phyloP scores from a whole-genome alignment of 2,888 invertebrate genomes.

The Strigamia crassipes region DNA sequence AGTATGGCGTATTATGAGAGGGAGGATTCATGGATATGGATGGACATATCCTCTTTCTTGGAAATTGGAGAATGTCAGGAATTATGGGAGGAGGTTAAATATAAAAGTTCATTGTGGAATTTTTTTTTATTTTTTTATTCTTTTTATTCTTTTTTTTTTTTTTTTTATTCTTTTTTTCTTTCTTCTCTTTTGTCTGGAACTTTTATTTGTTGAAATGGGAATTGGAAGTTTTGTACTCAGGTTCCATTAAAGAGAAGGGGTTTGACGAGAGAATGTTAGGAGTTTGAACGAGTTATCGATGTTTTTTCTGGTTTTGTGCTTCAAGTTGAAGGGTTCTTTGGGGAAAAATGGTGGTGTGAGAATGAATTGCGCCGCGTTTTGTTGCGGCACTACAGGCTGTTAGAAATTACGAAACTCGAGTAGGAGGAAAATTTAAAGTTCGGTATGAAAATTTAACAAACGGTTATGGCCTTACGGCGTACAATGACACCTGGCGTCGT shows the following conservation, averaged over 20 bases:
- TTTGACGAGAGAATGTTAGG: neutral
- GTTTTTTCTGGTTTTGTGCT: neutral
- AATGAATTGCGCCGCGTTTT: too few species aligned
- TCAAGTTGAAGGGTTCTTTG: neutral
- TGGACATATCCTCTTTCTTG: conserved; percentile 30
- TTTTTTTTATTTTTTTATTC: too few species aligned
- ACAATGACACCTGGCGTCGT: too few species aligned
- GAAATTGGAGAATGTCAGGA: conserved; percentile 30
- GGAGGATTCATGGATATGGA: conserved; percentile 30
- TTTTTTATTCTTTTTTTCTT: neutral
- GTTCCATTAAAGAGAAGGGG: conserved; percentile 13
- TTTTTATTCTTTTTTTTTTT: neutral
- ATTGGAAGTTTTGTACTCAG: conserved; percentile 18
- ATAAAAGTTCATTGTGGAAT: conserved; percentile 25
- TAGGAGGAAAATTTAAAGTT: too few species aligned
- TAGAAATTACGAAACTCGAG: too few species aligned
- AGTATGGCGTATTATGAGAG: conserved; percentile 5
- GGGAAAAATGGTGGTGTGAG: neutral
- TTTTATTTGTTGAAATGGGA: conserved; percentile 19
- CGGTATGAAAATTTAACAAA: too few species aligned
- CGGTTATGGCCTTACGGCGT: too few species aligned
- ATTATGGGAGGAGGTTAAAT: conserved; percentile 30
- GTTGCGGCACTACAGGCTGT: too few species aligned
- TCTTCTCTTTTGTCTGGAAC: conserved; percentile 3
- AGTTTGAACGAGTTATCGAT: neutral